phyloP scores from a whole-genome alignment of 2,888 invertebrate species.

The Tetranychus piercei region DNA sequence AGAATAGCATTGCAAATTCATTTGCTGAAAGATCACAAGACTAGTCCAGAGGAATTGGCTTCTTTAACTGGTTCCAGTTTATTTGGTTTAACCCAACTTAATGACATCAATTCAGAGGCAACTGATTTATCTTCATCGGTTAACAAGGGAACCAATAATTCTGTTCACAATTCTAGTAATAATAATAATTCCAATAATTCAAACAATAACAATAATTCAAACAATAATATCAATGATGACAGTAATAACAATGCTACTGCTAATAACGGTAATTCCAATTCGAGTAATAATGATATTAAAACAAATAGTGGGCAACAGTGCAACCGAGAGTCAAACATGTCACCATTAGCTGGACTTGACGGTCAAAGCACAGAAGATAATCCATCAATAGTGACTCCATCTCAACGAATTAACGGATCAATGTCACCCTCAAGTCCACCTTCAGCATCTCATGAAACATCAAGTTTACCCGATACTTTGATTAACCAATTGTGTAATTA shows the following conservation, averaged over 20 bases:
- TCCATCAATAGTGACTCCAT: too few relatives aligned
- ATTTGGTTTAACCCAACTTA: neutral
- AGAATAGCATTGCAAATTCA: slow-evolving; percentile 35
- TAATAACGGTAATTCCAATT: neutral
- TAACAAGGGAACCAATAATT: neutral
- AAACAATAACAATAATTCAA: slow-evolving; percentile 12
- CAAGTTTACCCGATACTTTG: neutral
- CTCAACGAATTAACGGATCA: neutral
- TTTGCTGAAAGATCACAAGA: slow-evolving; percentile 35
- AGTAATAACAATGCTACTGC: slow-evolving; percentile 14
- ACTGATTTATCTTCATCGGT: neutral
- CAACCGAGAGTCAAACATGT: too few relatives aligned
- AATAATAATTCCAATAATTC: slow-evolving; percentile 14
- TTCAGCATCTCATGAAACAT: neutral
- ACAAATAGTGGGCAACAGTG: neutral
- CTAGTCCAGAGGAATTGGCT: slow-evolving; percentile 25
- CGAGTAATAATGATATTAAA: slow-evolving; percentile 11
- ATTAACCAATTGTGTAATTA: neutral
- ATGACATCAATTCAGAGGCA: neutral
- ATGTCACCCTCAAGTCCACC: neutral
- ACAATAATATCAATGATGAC: slow-evolving; percentile 6
- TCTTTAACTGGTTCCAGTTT: neutral
- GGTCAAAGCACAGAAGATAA: too few relatives aligned
- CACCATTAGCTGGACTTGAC: too few relatives aligned
- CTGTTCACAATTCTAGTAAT: slow-evolving; percentile 8